phyloP scores from a whole-genome alignment of 1,140 invertebrate genomes.

The Lordiphosa mommai region DNA sequence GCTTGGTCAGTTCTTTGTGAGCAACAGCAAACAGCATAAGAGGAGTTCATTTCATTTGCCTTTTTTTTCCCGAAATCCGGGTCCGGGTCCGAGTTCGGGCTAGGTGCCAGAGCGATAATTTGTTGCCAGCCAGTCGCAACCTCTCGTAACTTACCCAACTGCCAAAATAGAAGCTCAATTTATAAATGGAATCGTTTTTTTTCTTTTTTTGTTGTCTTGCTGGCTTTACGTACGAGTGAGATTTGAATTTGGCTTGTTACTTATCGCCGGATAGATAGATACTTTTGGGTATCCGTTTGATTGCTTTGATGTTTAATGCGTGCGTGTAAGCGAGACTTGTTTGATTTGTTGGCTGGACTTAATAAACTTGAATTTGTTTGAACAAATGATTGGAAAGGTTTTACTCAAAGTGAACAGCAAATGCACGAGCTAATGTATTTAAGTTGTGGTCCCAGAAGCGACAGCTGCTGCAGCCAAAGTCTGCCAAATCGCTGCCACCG shows the following conservation, averaged over 20 bases:
- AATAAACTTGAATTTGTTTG: constrained; percentile 45
- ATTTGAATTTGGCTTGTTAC: constrained; percentile 55
- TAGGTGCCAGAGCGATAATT: constrained; percentile 53
- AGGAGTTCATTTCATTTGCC: constrained; percentile 11
- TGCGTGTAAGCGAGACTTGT: constrained; percentile 8
- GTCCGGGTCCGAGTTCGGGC: constrained; percentile 10
- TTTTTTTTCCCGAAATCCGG: constrained; percentile 1
- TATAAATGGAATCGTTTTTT: constrained; percentile 50
- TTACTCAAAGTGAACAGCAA: constrained; percentile 6
- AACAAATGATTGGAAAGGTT: constrained; percentile 32
- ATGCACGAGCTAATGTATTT: constrained; percentile 49
- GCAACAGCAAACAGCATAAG: constrained; percentile 30
- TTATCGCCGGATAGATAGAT: constrained; percentile 54
- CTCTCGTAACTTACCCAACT: constrained; percentile 50
- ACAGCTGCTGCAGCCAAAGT: constrained; percentile 19
- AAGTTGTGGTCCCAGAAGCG: constrained; percentile 29
- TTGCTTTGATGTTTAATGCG: constrained; percentile 55
- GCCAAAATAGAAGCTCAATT: constrained; percentile 45
- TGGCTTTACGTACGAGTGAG: constrained; percentile 17
- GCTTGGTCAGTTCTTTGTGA: constrained; percentile 52
- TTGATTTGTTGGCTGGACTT: constrained; percentile 43
- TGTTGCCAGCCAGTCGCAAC: constrained; percentile 50
- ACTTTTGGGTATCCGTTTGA: constrained; percentile 56
- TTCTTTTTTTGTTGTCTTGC: constrained; percentile 8
- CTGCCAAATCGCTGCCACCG: constrained; percentile 42